These are phyloP conservation scores for Thalassoma bifasciatum DNA, from an alignment of 2,113 vertebrate species.

Conservation along the genomic window DNA sequence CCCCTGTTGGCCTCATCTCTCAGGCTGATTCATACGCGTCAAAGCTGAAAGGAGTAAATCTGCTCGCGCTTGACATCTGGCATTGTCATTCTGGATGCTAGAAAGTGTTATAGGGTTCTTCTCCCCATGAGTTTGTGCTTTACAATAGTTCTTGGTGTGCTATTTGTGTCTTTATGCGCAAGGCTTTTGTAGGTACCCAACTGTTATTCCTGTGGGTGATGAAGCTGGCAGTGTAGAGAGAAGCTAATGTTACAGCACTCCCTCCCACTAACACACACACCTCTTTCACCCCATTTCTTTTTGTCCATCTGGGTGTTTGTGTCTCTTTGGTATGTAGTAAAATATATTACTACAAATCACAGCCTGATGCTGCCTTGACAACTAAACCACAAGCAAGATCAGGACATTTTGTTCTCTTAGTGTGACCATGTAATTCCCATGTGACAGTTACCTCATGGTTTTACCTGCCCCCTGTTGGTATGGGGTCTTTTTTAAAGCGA, in stretches of 20 bases:
- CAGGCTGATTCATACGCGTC: conserved; percentile 48
- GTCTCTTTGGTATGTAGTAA: not conserved
- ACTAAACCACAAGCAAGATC: not conserved
- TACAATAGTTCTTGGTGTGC: conserved; percentile 65
- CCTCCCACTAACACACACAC: not conserved
- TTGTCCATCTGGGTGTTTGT: not conserved
- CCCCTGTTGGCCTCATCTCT: conserved; percentile 34
- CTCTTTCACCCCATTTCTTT: not conserved
- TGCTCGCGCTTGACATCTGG: conserved; percentile 66
- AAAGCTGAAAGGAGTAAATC: conserved; percentile 26
- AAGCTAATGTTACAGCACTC: conserved; percentile 53
- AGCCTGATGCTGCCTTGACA: not conserved
- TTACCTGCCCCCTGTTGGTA: conserved; percentile 16
- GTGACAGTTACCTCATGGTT: conserved; percentile 38
- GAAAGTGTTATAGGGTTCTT: conserved; percentile 70
- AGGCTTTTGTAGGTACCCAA: conserved; percentile 54
- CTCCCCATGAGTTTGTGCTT: conserved; percentile 58
- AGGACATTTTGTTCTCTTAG: not conserved
- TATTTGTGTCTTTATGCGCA: conserved; percentile 70
- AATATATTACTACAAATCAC: not conserved
- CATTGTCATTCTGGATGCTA: conserved; percentile 73
- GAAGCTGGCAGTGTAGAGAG: conserved; percentile 33
- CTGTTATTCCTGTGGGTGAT: conserved; percentile 68
- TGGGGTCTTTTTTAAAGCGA: conserved; percentile 34
- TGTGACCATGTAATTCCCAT: conserved; percentile 17